These are phyloP conservation scores for Atopsyche davidsoni DNA, from an alignment of 1,140 invertebrate species.

Conservation along the genomic window DNA sequence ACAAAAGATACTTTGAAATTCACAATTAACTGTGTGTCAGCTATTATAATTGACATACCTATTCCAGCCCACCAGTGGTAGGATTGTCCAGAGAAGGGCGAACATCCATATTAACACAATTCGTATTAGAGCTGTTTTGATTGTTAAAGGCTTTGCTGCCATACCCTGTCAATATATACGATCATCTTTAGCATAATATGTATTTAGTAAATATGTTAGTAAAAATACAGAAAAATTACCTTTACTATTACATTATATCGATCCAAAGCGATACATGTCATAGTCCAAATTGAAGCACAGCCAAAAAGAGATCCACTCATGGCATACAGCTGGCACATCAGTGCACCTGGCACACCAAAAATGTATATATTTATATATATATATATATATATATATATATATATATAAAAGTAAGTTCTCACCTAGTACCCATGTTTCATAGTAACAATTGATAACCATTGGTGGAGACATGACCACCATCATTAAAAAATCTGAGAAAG, in stretches of 20 bases:
- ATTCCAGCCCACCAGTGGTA: background rate
- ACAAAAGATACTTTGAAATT: no score
- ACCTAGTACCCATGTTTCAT: conserved; percentile 71
- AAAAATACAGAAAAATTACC: conserved; percentile 58
- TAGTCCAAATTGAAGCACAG: conserved; percentile 78
- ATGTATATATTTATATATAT: no score
- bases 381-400: no score
- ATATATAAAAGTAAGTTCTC: no score
- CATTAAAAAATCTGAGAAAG: conserved; percentile 77
- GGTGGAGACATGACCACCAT: conserved; percentile 71
- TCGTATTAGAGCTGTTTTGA: background rate
- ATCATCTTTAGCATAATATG: conserved; percentile 60
- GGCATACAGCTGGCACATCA: conserved; percentile 78
- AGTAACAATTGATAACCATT: conserved; percentile 73
- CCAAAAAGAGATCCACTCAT: conserved; percentile 75
- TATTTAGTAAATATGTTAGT: conserved; percentile 63
- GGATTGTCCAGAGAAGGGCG: background rate
- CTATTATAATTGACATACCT: background rate
- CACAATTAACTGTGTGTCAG: no score
- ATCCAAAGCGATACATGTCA: conserved; percentile 80
- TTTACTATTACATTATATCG: conserved; percentile 85
- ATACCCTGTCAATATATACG: no score
- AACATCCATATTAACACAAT: background rate
- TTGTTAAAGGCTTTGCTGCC: conserved; percentile 63
- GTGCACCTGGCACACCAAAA: conserved; percentile 61